These are phyloP conservation scores for Chloroceryle amazona DNA, from an alignment of 2,797 vertebrate genomes.

Conservation along the genomic window DNA sequence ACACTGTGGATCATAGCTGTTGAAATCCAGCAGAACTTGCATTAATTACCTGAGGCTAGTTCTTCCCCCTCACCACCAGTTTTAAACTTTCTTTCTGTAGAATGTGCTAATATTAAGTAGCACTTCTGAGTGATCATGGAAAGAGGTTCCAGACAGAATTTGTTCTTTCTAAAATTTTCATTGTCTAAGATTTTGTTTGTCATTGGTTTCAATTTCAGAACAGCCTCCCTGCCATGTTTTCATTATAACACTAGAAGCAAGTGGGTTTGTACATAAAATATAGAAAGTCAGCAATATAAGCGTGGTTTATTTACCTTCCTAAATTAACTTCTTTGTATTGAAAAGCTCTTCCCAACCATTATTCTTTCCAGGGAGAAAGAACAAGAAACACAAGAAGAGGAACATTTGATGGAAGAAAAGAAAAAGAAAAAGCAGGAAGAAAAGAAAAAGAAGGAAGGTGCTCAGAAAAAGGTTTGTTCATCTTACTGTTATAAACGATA, in stretches of 20 bases:
- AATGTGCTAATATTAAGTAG: neutral
- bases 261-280: neutral
- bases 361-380: conserved; percentile 87
- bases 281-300: neutral
- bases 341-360: conserved; percentile 29
- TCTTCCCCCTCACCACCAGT: neutral
- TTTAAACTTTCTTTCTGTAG: neutral
- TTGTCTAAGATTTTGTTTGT: neutral
- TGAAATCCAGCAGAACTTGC: neutral
- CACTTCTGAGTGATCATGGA: neutral
- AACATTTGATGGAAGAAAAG: conserved; percentile 99
- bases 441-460: conserved; percentile 97
- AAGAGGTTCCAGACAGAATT: neutral
- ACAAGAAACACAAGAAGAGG: conserved; percentile 91
- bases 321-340: neutral
- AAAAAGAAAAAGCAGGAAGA: conserved; percentile 99
- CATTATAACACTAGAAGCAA: neutral
- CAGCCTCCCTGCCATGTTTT: neutral
- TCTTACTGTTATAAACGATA: neutral
- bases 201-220: neutral
- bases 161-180: neutral
- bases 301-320: neutral
- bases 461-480: conserved; percentile 92
- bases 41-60: neutral
- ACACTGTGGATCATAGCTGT: neutral